Evolutionary conservation across 2,888 invertebrate species (phyloP), one percentile per base, ranked within the genome.

Genomic region (Eristalinus sepulchralis): DNA sequence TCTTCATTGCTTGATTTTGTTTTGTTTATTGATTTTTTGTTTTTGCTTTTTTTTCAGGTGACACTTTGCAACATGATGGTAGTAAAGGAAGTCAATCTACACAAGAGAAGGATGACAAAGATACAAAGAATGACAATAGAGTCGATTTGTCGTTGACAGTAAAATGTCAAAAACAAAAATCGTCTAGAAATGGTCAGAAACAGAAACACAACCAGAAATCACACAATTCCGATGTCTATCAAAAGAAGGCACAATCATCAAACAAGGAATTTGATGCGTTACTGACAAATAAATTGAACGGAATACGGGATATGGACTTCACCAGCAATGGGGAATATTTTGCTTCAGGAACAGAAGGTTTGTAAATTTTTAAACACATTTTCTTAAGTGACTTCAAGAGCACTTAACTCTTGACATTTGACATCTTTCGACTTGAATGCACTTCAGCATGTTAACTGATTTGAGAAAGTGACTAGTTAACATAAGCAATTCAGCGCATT

Each of bases 331-430:
- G 78, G 13, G 86, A 86, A 83, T 86, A 86, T 79, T 86, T 86
- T 86, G 86, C 83, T 86, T 86, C 86, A 86, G 86, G 78, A 75
- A 86, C 78, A 13, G 86, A 86, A 83, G 86, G 86, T 86, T 67
- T 20, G 66, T 82, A 10, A 33, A 27, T 33, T 55, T 17, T 17
- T 11, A 22, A 57, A 4, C 24, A 5, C 5, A 27, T 27, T 27
- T 27, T 27, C 27, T 27, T 3, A 27, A 27, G 27, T 27, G 5
- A 27, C 5, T 27, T 27, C 27, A 5, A n/a, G n/a, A n/a, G n/a
- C n/a, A 27, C 5, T 27, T 27, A 5, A 5, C 27, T 27, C 27
- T 27, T 27, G 27, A 27, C 2, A 27, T 27, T 27, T 27, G 27
- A 27, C 2, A 27, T n/a, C n/a, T n/a, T n/a, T n/a, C n/a, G n/a